These are phyloP conservation scores for Mirounga angustirostris DNA, from an alignment of 2,113 vertebrate genomes.

Conservation along the genomic window DNA sequence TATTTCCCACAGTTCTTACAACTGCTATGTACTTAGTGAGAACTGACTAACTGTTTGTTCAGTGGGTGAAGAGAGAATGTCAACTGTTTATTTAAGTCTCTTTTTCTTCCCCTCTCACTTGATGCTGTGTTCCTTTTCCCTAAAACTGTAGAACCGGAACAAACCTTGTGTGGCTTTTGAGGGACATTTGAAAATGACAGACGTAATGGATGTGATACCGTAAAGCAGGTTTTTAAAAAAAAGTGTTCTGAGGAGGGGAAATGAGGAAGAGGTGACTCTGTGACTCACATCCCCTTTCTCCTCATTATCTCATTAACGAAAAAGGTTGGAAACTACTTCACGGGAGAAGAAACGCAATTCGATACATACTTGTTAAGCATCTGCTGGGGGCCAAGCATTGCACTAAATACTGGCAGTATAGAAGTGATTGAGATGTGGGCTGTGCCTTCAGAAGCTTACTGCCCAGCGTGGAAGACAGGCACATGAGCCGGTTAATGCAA, in stretches of 20 bases:
- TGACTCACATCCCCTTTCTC: background rate
- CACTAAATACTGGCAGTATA: background rate
- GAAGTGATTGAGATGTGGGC: background rate
- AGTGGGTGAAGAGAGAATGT: slow-evolving; percentile 35
- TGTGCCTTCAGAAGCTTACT: background rate
- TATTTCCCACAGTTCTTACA: slow-evolving; percentile 75
- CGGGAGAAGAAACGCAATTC: background rate
- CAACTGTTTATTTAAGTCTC: background rate
- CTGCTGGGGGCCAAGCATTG: background rate
- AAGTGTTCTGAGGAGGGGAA: background rate
- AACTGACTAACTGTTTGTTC: slow-evolving; percentile 72
- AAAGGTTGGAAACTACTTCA: background rate
- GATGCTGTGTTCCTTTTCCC: background rate
- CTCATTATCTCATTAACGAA: background rate
- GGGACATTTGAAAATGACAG: background rate
- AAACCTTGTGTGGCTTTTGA: background rate
- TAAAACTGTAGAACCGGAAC: background rate
- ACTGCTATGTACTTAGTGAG: background rate
- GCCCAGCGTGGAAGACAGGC: background rate
- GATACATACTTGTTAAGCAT: background rate
- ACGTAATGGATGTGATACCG: background rate
- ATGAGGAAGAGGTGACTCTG: background rate
- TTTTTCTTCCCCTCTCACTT: background rate
- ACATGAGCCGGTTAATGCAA: background rate
- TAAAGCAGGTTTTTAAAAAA: background rate